These are phyloP conservation scores for Chrysotoxum bicinctum DNA, from an alignment of 2,888 invertebrate species.

Conservation along the genomic window DNA sequence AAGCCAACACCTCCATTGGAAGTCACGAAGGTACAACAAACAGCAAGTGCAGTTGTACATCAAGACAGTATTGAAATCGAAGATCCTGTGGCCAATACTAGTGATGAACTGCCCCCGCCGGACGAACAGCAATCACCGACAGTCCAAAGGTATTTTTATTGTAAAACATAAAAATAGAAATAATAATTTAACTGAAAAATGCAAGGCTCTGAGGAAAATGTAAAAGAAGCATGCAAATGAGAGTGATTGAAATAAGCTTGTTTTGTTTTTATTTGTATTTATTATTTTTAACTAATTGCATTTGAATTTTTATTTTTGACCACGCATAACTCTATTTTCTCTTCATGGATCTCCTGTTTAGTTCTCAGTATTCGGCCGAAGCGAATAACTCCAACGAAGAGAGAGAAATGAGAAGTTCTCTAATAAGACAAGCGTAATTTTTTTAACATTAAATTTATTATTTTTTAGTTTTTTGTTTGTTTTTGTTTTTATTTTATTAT, in stretches of 20 bases:
- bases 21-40: constrained; percentile 81
- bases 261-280: constrained; percentile 30
- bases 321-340: constrained; percentile 70
- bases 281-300: constrained; percentile 71
- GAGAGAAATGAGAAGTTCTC: constrained; percentile 75
- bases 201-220: constrained; percentile 14
- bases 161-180: neutral
- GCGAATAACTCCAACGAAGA: constrained; percentile 75
- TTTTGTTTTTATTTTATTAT: constrained; percentile 38
- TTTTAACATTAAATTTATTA: constrained; percentile 49
- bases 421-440: constrained; percentile 78
- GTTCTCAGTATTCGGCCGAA: constrained; percentile 75
- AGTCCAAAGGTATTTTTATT: constrained; percentile 50
- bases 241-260: constrained; percentile 62
- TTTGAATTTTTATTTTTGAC: constrained; percentile 71
- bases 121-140: constrained; percentile 78
- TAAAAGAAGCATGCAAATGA: constrained; percentile 57
- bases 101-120: constrained; percentile 79
- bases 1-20: constrained; percentile 79
- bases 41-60: constrained; percentile 75
- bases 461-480: constrained; percentile 44
- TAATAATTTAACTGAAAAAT: neutral
- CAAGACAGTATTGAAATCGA: constrained; percentile 81
- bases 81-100: constrained; percentile 80
- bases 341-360: constrained; percentile 73